Conservation (phyloP, 2,797 vertebrate species). For the Rousettus madagascariensis region DNA sequence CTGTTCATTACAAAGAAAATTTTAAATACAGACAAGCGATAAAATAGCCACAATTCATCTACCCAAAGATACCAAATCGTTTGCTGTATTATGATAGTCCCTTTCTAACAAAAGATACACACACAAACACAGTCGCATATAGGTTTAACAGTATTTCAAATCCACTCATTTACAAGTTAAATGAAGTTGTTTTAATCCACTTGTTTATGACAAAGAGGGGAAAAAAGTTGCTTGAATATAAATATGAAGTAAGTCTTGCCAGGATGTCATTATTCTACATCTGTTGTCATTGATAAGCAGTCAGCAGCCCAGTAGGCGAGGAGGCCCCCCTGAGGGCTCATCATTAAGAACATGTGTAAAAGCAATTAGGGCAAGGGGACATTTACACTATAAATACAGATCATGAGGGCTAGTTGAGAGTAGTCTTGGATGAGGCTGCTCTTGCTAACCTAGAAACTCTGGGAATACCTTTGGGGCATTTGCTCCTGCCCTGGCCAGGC, state of each 20-base stretch:
- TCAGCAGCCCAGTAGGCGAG: background rate
- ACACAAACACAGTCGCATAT: background rate
- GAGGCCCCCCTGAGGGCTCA: background rate
- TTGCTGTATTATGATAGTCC: background rate
- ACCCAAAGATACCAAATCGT: background rate
- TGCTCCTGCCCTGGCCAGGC: background rate
- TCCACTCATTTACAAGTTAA: background rate
- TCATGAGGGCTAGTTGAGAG: background rate
- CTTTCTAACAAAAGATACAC: background rate
- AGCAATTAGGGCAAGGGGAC: background rate
- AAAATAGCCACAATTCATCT: background rate
- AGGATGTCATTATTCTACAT: background rate
- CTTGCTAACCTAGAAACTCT: background rate
- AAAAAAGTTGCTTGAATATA: background rate
- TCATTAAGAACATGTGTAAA: background rate
- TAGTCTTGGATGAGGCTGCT: background rate
- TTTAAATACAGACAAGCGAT: background rate
- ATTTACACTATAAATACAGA: background rate
- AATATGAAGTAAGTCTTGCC: background rate
- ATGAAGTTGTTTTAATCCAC: background rate
- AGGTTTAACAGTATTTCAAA: background rate
- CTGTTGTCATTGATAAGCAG: background rate
- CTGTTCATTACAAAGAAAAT: slow-evolving; percentile 13
- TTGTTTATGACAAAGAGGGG: background rate
- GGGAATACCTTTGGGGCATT: background rate